A percentile compares a stretch with the other conserved stretches of the same genome.
phyloP scores from a whole-genome alignment of 2,888 invertebrate species.

The Apodemia duryi region DNA sequence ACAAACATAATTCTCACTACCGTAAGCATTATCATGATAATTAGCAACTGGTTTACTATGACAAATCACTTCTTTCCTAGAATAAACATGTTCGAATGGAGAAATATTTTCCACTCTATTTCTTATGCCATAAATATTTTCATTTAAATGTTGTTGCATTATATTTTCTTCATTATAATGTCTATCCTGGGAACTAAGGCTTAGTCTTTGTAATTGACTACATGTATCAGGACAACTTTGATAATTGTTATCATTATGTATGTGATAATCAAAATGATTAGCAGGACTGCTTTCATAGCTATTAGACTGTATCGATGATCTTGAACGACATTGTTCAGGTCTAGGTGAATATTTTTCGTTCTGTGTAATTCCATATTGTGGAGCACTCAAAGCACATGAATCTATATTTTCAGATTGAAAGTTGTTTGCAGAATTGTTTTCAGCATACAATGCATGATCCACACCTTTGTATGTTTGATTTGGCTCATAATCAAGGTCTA shows the following conservation, averaged over 20 bases:
- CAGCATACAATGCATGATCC: slow-evolving; percentile 71
- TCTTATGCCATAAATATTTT: slow-evolving; percentile 49
- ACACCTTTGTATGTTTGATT: slow-evolving; percentile 74
- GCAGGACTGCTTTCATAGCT: slow-evolving; percentile 46
- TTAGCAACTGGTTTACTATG: slow-evolving; percentile 54
- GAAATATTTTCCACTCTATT: slow-evolving; percentile 50
- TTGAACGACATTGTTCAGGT: slow-evolving; percentile 55
- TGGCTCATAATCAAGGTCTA: slow-evolving; percentile 66
- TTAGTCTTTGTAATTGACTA: slow-evolving; percentile 61
- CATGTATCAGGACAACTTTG: slow-evolving; percentile 53
- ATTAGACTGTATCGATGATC: slow-evolving; percentile 46
- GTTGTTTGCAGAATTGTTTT: slow-evolving; percentile 53
- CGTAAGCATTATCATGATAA: slow-evolving; percentile 63
- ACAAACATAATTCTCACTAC: slow-evolving; percentile 56
- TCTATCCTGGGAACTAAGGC: slow-evolving; percentile 62
- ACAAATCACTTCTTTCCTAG: slow-evolving; percentile 54
- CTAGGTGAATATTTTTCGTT: slow-evolving; percentile 61
- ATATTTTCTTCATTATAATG: slow-evolving; percentile 57
- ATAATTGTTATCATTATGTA: slow-evolving; percentile 53
- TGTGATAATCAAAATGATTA: slow-evolving; percentile 53
- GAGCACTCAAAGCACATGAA: slow-evolving; percentile 48
- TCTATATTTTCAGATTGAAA: slow-evolving; percentile 53
- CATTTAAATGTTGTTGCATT: slow-evolving; percentile 56
- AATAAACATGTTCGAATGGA: slow-evolving; percentile 56
- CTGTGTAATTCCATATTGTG: slow-evolving; percentile 49